phyloP scores from a whole-genome alignment of 2,797 vertebrate genomes.

The Lates japonicus region DNA sequence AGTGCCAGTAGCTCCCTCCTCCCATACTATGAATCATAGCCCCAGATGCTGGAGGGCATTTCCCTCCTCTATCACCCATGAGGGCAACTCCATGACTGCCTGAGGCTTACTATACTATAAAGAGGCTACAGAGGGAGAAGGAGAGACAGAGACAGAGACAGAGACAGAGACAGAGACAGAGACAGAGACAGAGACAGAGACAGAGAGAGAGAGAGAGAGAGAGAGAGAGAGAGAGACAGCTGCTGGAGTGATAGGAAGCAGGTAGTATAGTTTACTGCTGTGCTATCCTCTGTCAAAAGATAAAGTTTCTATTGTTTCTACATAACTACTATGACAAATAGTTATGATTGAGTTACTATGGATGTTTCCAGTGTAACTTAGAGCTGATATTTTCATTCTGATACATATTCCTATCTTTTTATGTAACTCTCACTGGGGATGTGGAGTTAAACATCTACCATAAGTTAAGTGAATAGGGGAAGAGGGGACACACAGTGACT shows the following conservation, averaged over 20 bases:
- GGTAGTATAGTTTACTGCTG: conserved; percentile 39
- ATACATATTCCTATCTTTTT: conserved; percentile 40
- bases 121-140: conserved; percentile 30
- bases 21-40: conserved; percentile 49
- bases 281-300: conserved; percentile 31
- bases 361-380: conserved; percentile 5
- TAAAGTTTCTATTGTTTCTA: conserved; percentile 28
- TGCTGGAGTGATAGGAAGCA: conserved; percentile 41
- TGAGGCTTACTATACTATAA: conserved; percentile 59
- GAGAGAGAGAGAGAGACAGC: conserved; percentile 22
- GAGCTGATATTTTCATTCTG: conserved; percentile 32
- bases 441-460: conserved; percentile 19
- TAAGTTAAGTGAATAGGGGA: conserved; percentile 16
- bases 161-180: conserved; percentile 2
- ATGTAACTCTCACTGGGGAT: conserved; percentile 15
- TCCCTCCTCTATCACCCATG: conserved; percentile 63
- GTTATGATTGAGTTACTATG: no score
- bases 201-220: conserved; percentile 15
- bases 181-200: conserved; percentile 18
- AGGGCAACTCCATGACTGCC: conserved; percentile 66
- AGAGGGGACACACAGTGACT: conserved; percentile 18
- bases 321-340: conserved; percentile 27
- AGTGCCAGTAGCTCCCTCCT: conserved; percentile 53
- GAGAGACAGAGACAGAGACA: conserved; percentile 2
- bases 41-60: conserved; percentile 64